Base-by-base conservation (phyloP, 2,888 invertebrate genomes). In the Lathronympha strigana region DNA sequence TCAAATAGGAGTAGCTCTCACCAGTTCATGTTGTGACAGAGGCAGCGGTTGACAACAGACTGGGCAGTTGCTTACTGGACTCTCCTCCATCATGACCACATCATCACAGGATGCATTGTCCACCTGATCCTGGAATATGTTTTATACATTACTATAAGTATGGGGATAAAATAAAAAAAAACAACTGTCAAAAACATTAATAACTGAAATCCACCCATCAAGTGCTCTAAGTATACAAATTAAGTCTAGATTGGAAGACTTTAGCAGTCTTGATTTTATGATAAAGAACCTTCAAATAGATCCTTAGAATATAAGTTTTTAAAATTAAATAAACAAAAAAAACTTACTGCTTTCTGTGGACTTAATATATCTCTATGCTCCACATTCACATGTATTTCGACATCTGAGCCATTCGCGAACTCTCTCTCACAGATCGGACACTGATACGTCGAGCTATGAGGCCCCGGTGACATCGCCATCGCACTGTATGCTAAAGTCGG, bases 331-430 rank as follows among this genome's bases (percentile, higher is more conserved):
- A 1, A 58, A 61, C 23, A 25, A 61, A 3, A 53, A 38, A 19
- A 11, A 75, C 86, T 84, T 67, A 90, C 92, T 53, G 83, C 73
- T 78, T 90, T 89, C 72, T 90, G 91, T 0, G 95, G 96, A 82
- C 96, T 96, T 63, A 96, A 88, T 72, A 96, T 95, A 87, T 97
- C 97, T 76, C 94, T 93, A 81, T 97, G 97, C 76, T 96, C 96
- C 64, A 96, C 95, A 87, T 97, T 97, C 0, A 97, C 97, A 80
- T 97, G 97, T 55, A 96, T 86, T 84, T 97, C 97, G 57, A 97
- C 93, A 80, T 96, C 96, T 1, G 95, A 94, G n/a, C 95, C 94
- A 73, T 94, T 94, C 51, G 93, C 92, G 79, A 96, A 96, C 54
- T 94, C 93, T 71, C 94, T 94, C 67, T 94, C 93, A 85, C 97